Conservation (phyloP, 2,113 vertebrate species). For the Alligator mississippiensis region DNA sequence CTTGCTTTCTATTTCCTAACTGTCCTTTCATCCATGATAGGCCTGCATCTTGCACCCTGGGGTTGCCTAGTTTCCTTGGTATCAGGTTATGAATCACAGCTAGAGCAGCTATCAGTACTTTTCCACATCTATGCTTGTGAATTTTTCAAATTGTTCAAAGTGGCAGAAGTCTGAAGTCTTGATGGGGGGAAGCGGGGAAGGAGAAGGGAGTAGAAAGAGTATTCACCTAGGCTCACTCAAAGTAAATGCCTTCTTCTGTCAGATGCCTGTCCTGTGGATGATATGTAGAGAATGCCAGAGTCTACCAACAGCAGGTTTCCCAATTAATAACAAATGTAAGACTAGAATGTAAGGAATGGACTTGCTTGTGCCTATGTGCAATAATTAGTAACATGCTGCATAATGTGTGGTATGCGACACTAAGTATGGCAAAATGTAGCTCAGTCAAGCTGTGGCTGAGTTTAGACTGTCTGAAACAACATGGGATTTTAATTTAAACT, state of each 20-base stretch:
- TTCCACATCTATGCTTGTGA: background rate
- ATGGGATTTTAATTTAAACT: background rate
- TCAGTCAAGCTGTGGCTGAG: background rate
- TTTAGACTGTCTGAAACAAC: background rate
- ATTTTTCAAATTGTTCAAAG: background rate
- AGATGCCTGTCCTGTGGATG: background rate
- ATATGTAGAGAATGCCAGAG: background rate
- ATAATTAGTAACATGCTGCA: background rate
- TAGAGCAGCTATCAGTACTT: background rate
- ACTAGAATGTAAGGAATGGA: background rate
- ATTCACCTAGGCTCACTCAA: background rate
- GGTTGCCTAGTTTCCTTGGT: background rate
- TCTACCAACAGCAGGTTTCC: background rate
- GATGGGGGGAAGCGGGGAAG: background rate
- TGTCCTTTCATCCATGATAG: background rate
- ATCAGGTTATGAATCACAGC: slow-evolving; percentile 3
- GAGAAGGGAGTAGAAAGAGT: background rate
- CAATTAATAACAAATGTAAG: slow-evolving; percentile 14
- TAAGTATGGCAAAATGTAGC: background rate
- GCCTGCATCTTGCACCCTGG: background rate
- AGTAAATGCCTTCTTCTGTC: background rate
- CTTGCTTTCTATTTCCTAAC: background rate
- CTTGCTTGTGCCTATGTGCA: accelerated
- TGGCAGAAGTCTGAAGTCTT: background rate
- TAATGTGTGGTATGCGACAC: accelerated